These are phyloP conservation scores for Toxotes lorentzi DNA, from an alignment of 2,797 vertebrate species.

Conservation along the genomic window DNA sequence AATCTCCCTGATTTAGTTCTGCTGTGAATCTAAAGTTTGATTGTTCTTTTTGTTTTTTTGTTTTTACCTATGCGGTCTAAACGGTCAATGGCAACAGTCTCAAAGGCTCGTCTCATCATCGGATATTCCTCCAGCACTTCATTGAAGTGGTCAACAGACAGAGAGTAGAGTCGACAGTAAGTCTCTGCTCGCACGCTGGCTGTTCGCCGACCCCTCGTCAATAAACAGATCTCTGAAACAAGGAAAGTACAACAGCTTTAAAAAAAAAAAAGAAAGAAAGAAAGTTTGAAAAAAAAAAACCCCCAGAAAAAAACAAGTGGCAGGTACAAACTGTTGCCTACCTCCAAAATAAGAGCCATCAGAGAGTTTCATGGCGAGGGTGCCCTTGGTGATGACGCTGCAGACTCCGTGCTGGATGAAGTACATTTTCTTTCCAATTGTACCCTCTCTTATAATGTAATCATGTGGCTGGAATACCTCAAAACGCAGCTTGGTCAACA, in stretches of 20 bases:
- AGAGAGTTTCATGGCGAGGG: slow-evolving; percentile 94
- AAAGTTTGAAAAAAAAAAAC: not conserved
- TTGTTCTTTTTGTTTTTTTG: not conserved
- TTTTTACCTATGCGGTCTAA: slow-evolving; percentile 91
- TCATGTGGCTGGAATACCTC: slow-evolving; percentile 95
- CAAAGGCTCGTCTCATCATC: slow-evolving; percentile 96
- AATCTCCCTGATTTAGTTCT: not conserved
- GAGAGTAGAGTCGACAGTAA: slow-evolving; percentile 93
- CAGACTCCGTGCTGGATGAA: slow-evolving; percentile 97
- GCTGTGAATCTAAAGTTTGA: not conserved
- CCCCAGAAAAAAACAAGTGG: not conserved
- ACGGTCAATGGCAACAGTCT: slow-evolving; percentile 95
- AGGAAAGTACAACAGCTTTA: slow-evolving; percentile 12
- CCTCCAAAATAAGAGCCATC: slow-evolving; percentile 97
- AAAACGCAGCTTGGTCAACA: slow-evolving; percentile 95
- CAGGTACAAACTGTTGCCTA: slow-evolving; percentile 58
- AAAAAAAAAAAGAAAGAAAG: not conserved
- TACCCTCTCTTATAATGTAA: slow-evolving; percentile 95
- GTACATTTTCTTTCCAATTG: slow-evolving; percentile 97
- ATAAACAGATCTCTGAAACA: slow-evolving; percentile 91
- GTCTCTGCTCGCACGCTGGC: slow-evolving; percentile 93
- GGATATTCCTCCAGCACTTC: slow-evolving; percentile 96
- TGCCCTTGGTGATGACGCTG: slow-evolving; percentile 94
- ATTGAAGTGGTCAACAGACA: slow-evolving; percentile 95
- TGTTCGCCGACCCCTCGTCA: slow-evolving; percentile 92